phyloP scores from a whole-genome alignment of 2,888 invertebrate genomes.

The Cryptus armator region DNA sequence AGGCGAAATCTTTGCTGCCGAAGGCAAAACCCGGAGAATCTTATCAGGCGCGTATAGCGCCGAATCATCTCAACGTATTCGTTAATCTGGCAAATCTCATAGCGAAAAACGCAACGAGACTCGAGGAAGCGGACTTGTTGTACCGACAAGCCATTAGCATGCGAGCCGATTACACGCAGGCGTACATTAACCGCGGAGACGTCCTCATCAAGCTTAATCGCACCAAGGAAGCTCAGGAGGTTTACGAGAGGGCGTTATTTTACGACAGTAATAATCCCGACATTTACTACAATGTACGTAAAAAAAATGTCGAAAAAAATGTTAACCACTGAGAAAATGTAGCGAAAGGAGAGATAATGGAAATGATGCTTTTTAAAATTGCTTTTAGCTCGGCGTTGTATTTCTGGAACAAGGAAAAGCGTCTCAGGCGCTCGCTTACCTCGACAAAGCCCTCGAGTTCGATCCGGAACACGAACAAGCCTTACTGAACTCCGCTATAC shows the following conservation, averaged over 20 bases:
- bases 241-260: slow-evolving; percentile 96
- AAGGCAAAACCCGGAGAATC: slow-evolving; percentile 97
- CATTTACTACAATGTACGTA: slow-evolving; percentile 96
- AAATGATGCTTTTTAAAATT: background rate
- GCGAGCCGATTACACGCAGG: slow-evolving; percentile 98
- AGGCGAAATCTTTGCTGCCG: slow-evolving; percentile 95
- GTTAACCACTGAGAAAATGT: background rate
- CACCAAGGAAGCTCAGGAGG: slow-evolving; percentile 97
- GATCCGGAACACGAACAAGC: slow-evolving; percentile 98
- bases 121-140: slow-evolving; percentile 97
- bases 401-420: slow-evolving; percentile 96
- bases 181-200: slow-evolving; percentile 98
- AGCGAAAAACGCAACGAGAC: slow-evolving; percentile 95
- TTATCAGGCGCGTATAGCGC: slow-evolving; percentile 97
- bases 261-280: slow-evolving; percentile 98
- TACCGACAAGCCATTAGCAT: slow-evolving; percentile 98
- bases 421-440: slow-evolving; percentile 95
- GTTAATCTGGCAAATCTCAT: slow-evolving; percentile 97
- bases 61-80: slow-evolving; percentile 98
- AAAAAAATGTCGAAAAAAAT: background rate
- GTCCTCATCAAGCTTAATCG: slow-evolving; percentile 97
- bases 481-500: slow-evolving; percentile 96
- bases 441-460: slow-evolving; percentile 96
- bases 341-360: slow-evolving; percentile 8
- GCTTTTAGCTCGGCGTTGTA: slow-evolving; percentile 94